Evolutionary conservation across 2,113 vertebrate genomes (phyloP).

Genomic region (Nannospalax galili): DNA sequence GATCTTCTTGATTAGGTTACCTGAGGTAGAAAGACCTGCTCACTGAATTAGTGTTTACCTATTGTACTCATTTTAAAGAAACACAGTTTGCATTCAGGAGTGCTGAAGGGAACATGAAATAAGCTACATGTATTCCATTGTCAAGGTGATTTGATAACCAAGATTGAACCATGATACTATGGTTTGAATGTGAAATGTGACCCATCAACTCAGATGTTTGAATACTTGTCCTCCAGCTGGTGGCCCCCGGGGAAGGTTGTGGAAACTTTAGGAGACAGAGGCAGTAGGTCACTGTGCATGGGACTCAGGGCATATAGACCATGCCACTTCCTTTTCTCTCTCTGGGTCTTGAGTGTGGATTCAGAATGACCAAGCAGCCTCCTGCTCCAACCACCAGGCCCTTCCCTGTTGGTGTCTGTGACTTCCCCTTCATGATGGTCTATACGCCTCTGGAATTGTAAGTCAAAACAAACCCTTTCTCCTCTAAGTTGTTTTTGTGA

Average conservation of each 20-base stretch:
- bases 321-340: no score
- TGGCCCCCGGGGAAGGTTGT: not conserved
- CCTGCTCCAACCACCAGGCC: no score
- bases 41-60: not conserved
- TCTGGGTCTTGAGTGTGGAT: no score
- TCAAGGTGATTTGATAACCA: constrained; percentile 5
- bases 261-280: not conserved
- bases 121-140: not conserved
- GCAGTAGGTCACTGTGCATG: no score
- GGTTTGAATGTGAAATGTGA: not conserved
- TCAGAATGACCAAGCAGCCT: no score
- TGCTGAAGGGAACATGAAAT: constrained; percentile 23
- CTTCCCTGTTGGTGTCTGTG: no score
- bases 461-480: no score
- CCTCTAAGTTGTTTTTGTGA: no score
- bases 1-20: not conserved
- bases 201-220: not conserved
- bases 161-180: not conserved
- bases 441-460: no score
- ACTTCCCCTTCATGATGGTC: no score
- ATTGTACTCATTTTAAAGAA: not conserved
- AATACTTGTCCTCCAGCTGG: not conserved
- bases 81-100: not conserved
- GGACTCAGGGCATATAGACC: no score
- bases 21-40: no score